These are phyloP conservation scores for Montipora sp. DNA, from an alignment of 64 coral and sea anemone genomes.

Conservation along the genomic window DNA sequence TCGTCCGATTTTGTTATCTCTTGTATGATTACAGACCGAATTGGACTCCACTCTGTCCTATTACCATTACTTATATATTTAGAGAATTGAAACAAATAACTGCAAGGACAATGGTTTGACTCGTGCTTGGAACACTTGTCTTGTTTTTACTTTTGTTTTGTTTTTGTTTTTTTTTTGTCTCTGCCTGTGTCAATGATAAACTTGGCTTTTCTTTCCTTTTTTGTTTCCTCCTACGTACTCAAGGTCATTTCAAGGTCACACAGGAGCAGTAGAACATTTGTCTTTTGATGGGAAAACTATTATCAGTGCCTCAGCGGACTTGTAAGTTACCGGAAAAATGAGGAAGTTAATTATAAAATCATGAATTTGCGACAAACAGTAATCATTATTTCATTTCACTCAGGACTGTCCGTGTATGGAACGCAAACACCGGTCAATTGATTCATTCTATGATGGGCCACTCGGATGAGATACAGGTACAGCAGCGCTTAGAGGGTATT, in stretches of 20 bases:
- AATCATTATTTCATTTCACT: not conserved
- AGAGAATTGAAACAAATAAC: too few relatives aligned
- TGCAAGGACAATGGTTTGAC: too few relatives aligned
- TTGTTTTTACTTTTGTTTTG: too few relatives aligned
- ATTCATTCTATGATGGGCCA: slow-evolving; percentile 60
- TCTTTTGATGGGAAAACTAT: slow-evolving; percentile 59
- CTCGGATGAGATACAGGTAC: slow-evolving; percentile 69
- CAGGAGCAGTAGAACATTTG: slow-evolving; percentile 57
- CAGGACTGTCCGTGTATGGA: slow-evolving; percentile 56
- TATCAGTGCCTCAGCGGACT: slow-evolving; percentile 32
- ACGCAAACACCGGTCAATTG: slow-evolving; percentile 27
- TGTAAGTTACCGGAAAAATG: not conserved
- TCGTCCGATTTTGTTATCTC: too few relatives aligned
- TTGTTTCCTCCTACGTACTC: not conserved
- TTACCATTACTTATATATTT: too few relatives aligned
- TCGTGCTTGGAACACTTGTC: too few relatives aligned
- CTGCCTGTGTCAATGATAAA: too few relatives aligned
- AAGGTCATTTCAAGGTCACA: slow-evolving; percentile 58
- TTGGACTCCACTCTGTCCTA: too few relatives aligned
- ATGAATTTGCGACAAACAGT: too few relatives aligned
- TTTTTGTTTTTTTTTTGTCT: too few relatives aligned
- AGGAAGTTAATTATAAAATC: too few relatives aligned
- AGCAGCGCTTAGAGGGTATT: not conserved
- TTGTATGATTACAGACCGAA: too few relatives aligned
- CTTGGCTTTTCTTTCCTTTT: not conserved